Conservation (phyloP, 2,797 vertebrate species). For the Megalops cyprinoides region DNA sequence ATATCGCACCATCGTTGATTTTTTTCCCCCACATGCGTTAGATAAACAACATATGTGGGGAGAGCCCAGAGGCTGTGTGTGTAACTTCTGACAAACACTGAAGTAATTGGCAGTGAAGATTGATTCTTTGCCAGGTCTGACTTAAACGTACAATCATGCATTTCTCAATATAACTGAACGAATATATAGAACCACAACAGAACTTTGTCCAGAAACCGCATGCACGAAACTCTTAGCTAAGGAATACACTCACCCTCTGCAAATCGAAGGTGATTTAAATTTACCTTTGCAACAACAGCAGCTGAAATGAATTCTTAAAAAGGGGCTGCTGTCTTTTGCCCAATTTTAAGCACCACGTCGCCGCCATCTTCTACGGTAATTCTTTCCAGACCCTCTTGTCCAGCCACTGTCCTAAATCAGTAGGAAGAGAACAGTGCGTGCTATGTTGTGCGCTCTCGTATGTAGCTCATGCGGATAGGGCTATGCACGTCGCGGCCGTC, state of each 20-base stretch:
- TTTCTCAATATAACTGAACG: not conserved
- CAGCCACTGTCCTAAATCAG: constrained; percentile 3
- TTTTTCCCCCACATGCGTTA: not conserved
- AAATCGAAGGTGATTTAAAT: not conserved
- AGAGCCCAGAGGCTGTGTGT: not conserved
- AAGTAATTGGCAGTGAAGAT: not conserved
- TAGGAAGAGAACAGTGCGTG: not conserved
- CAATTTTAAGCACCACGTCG: constrained; percentile 32
- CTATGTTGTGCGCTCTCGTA: not conserved
- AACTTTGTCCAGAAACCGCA: not conserved
- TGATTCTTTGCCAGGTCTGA: not conserved
- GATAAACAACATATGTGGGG: not conserved
- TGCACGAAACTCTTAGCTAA: not conserved
- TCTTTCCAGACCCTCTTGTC: not conserved
- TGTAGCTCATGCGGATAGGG: not conserved
- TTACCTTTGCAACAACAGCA: constrained; percentile 31
- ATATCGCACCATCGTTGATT: not conserved
- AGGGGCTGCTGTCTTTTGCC: constrained; percentile 8
- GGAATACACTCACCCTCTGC: not conserved
- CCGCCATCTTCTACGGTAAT: constrained; percentile 26
- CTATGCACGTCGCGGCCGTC: not conserved
- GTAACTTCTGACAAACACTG: not conserved
- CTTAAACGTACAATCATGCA: not conserved
- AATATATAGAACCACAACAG: not conserved
- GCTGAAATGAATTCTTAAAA: constrained; percentile 9